Evolutionary conservation across 1,140 invertebrate species (phyloP), one percentile per base, ranked within the genome.

Genomic region (Homalodisca vitripennis): DNA sequence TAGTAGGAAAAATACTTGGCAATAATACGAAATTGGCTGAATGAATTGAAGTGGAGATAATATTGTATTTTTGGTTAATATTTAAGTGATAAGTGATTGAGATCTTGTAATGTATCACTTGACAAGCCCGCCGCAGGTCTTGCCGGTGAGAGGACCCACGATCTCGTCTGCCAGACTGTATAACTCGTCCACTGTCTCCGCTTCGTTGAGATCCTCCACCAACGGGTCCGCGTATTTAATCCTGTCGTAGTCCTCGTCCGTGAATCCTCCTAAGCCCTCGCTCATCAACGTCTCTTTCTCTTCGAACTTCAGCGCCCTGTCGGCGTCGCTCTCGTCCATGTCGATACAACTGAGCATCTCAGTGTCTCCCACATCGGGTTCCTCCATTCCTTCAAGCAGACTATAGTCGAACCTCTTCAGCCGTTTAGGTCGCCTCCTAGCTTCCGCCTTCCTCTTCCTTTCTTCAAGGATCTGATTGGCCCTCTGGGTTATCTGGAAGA

Each of bases 401-500:
- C 27, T 30, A 26, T 60, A 60, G 55, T 60, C 27, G 26, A 60
- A 60, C 26, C 3, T 60, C 55, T 60, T 60, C 55, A 60, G 13
- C 55, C 29, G 26, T 26, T 60, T 60, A 3, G 2, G 55, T n/a
- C 27, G 26, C 55, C 29, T 60, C 26, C 3, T 27, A 13, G 10
- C 6, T 67, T 77, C 41, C 78, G 86, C 84, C 80, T 84, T 83
- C 34, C 80, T 80, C 66, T 80, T 73, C 70, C 80, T 82, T 70
- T 84, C 81, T 3, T 84, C 80, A 47, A 84, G 84, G 31, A 87
- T 77, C 67, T 84, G 82, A 47, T 86, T 85, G 57, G 84, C 87
- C 72, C 87, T 84, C 1, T 82, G 80, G 67, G 87, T 85, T 2
- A 89, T 85, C 20, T 87, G 81, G 77, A 88, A 88, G 1, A 89